A percentile compares a stretch with the other conserved stretches of the same genome.
Conservation (phyloP, 2,113 vertebrate species). For the Hyaena hyaena region DNA sequence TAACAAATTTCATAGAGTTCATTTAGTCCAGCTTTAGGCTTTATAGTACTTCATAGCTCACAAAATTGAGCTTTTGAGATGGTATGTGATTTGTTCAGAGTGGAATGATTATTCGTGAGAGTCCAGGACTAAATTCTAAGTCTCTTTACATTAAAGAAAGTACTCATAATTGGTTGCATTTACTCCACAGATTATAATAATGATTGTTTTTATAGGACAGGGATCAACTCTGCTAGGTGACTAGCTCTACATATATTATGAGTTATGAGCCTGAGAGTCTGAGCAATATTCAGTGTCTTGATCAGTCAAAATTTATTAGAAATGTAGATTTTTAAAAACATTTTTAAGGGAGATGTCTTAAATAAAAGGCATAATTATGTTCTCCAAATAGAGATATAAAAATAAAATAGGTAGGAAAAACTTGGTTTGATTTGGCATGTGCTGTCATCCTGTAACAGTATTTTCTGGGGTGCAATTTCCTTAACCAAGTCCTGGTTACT, state of each 20-base stretch:
- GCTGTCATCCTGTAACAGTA: neutral
- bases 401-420: slow-evolving; percentile 2
- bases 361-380: slow-evolving; percentile 1
- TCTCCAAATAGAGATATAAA: slow-evolving; percentile 23
- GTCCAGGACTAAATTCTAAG: neutral
- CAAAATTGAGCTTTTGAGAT: slow-evolving; percentile 37
- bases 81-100: neutral
- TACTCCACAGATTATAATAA: neutral
- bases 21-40: neutral
- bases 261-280: slow-evolving; percentile 16
- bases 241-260: neutral
- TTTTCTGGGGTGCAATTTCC: neutral
- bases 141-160: slow-evolving; percentile 29
- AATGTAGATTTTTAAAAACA: neutral
- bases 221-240: neutral
- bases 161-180: neutral
- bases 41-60: slow-evolving; percentile 7
- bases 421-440: neutral
- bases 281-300: neutral
- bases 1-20: slow-evolving; percentile 19
- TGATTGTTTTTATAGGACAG: neutral
- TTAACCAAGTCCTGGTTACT: neutral
- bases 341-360: slow-evolving; percentile 17
- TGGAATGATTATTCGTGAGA: neutral
- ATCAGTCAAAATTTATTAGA: slow-evolving; percentile 2